These are phyloP conservation scores for Cephus cinctus DNA, from an alignment of 1,140 invertebrate species.

Conservation along the genomic window DNA sequence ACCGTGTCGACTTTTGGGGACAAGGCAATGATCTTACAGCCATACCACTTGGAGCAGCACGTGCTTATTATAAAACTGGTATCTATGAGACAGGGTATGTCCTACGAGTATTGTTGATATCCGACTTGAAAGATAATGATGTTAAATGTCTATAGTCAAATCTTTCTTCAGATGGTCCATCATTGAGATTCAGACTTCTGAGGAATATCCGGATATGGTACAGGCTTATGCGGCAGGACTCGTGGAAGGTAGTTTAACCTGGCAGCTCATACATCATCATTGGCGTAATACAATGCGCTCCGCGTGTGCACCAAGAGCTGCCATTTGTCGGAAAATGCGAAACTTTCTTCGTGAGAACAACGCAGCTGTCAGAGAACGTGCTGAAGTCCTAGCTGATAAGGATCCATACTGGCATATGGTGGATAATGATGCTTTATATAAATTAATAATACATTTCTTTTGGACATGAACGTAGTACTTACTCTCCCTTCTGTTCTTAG, in stretches of 20 bases:
- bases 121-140: conserved; percentile 7
- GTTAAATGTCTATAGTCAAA: neutral
- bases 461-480: neutral
- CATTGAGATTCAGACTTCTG: conserved; percentile 76
- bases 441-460: conserved; percentile 1
- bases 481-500: no score
- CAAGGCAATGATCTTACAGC: conserved; percentile 68
- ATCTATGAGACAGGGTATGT: conserved; percentile 66
- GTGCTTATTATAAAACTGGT: conserved; percentile 70
- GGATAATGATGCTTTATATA: no score
- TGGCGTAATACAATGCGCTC: conserved; percentile 75
- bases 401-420: conserved; percentile 84
- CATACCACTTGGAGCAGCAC: conserved; percentile 63
- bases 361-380: conserved; percentile 62
- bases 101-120: conserved; percentile 5
- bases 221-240: conserved; percentile 89
- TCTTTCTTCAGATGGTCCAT: conserved; percentile 67
- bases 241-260: conserved; percentile 81
- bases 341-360: conserved; percentile 67
- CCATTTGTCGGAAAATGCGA: conserved; percentile 69
- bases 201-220: conserved; percentile 68
- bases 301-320: conserved; percentile 66
- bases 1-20: conserved; percentile 72
- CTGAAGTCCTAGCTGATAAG: conserved; percentile 49
- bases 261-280: conserved; percentile 78